Percentiles rank a stretch among this genome's conserved stretches.
Evolutionary conservation across 2,888 invertebrate species (phyloP).

Genomic region (Trimorus sp.): DNA sequence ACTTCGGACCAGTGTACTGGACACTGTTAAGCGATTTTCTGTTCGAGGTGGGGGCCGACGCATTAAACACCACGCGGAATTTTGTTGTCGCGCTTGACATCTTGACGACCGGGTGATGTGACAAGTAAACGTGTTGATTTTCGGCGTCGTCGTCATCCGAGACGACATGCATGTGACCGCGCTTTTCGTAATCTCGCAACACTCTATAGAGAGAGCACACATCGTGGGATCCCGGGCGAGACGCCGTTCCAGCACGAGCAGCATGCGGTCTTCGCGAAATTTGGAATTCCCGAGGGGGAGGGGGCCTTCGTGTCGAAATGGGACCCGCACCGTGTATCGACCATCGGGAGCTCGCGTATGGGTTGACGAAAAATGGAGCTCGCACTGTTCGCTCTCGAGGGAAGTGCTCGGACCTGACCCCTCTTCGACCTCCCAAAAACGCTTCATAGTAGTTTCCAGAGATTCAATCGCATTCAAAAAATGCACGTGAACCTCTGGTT

Average conservation of each 20-base stretch:
- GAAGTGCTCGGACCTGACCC: background rate
- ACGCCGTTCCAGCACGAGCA: background rate
- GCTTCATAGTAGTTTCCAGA: background rate
- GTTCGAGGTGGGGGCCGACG: background rate
- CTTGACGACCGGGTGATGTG: constrained; percentile 24
- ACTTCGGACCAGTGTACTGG: background rate
- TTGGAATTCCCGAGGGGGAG: background rate
- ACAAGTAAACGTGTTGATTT: constrained; percentile 1
- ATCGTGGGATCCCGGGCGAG: background rate
- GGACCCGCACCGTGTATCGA: background rate
- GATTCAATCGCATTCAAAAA: background rate
- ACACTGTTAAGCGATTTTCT: background rate
- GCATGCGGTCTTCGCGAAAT: background rate
- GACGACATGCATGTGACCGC: background rate
- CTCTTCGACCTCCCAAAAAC: constrained; percentile 13
- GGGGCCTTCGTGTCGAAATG: background rate
- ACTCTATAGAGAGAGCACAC: background rate
- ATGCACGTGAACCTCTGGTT: too few species aligned
- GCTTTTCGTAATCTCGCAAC: constrained; percentile 25
- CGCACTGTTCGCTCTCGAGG: background rate
- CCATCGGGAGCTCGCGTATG: background rate
- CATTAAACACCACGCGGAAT: constrained; percentile 17
- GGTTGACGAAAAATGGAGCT: background rate
- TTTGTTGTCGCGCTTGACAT: background rate
- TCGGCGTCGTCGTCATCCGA: background rate